Conservation (phyloP, 2,113 vertebrate species). For the Daphoenositta chrysoptera region DNA sequence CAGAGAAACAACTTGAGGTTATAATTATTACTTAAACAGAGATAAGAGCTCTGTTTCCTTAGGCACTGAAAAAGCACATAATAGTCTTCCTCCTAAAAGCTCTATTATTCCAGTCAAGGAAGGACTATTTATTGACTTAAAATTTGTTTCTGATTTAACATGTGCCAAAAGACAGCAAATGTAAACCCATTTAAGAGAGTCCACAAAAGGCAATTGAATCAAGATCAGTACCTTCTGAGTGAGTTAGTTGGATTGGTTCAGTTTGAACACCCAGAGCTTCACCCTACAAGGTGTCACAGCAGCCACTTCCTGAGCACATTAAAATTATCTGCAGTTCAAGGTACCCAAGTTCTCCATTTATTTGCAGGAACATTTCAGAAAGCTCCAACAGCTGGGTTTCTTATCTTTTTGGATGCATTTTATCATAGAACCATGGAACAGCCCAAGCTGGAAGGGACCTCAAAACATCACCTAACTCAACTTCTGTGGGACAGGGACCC, state of each 20-base stretch:
- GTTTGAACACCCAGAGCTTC: not conserved
- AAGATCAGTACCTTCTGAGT: not conserved
- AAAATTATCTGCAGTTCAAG: not conserved
- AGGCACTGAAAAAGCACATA: not conserved
- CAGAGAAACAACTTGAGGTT: not conserved
- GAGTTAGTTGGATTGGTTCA: not conserved
- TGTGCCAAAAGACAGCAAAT: not conserved
- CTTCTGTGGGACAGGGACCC: fast-evolving
- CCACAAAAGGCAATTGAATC: not conserved
- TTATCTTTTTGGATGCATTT: not conserved
- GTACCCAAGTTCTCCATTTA: not conserved
- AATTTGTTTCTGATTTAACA: not conserved
- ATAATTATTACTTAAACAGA: not conserved
- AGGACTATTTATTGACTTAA: not conserved
- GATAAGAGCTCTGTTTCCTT: not conserved
- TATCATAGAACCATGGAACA: not conserved
- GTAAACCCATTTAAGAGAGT: not conserved
- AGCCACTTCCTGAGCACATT: not conserved
- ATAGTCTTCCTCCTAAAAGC: not conserved
- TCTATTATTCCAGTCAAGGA: not conserved
- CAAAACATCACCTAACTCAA: not conserved
- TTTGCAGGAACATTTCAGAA: not conserved
- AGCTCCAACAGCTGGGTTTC: not conserved
- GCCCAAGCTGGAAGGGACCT: not conserved
- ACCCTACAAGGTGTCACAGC: not conserved